Base-by-base conservation (phyloP, 2,888 invertebrate genomes). In the Xylophagus ater region DNA sequence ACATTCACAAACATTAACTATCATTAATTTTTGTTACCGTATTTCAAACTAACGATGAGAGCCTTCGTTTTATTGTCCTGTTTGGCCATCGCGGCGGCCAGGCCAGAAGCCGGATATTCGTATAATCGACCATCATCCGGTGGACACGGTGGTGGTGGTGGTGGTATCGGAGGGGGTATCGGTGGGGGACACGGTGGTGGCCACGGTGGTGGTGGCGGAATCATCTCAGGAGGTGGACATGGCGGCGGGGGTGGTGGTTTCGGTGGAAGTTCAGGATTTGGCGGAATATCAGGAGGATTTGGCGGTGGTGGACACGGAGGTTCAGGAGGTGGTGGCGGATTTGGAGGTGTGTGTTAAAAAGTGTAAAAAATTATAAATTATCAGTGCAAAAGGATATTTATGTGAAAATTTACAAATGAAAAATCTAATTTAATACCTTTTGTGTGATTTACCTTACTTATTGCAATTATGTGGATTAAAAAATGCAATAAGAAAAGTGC, bases 71-170 rank as follows among this genome's bases (percentile, higher is more conserved):
- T 65, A 49, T 56, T 65, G 53, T 64, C 64, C 52, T 65, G 65
- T 47, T 55, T 65, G 59, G 65, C 63, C 30, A 45, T 64, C 49
- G 59, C 58, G 45, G 57, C 63, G 34, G 64, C 65, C 45, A 60
- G 59, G 47, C 65, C 65, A 24, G 64, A 64, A 51, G 62, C 64
- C 42, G 64, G 65, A 17, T 64, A 64, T 49, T 58, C 59, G 42
- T 64, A 63, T 40, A 71, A 71, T 12, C 59, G 62, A 43, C 69
- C 67, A 28, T n/a, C n/a, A n/a, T n/a, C n/a, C 4, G 59, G 60
- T 20, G 57, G 59, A 41, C 54, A 59, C 38, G 66, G 65, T 13
- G 58, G 57, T 10, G 55, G 60, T 21, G 51, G 54, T 19, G 51
- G 51, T 21, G 34, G 13, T 29, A 40, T 40, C 7, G 57, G 60